Conservation (phyloP, 2,888 invertebrate genomes). For the Rhingia campestris region DNA sequence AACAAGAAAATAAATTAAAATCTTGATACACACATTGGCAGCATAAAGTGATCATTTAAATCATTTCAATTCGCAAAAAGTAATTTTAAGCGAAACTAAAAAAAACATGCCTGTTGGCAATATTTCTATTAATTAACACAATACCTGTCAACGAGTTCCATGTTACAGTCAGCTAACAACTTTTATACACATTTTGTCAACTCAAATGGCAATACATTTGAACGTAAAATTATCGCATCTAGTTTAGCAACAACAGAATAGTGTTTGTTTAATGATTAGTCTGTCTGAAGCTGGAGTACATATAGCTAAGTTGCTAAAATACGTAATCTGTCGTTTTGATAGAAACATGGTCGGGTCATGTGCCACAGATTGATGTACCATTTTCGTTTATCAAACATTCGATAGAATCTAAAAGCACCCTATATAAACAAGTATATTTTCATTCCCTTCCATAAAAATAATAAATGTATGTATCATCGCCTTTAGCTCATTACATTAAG, state of each 20-base stretch:
- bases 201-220: constrained; percentile 34
- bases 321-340: constrained; percentile 4
- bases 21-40: too few relatives aligned
- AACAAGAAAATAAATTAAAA: too few relatives aligned
- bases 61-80: too few relatives aligned
- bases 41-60: too few relatives aligned
- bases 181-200: not conserved
- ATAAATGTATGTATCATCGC: too few relatives aligned
- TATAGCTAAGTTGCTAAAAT: not conserved
- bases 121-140: constrained; percentile 20
- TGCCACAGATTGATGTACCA: not conserved
- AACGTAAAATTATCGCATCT: constrained; percentile 48
- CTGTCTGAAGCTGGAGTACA: not conserved
- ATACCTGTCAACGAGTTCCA: constrained; percentile 15
- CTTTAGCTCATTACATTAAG: too few relatives aligned
- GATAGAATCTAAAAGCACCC: too few relatives aligned
- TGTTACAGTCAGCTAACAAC: not conserved
- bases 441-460: too few relatives aligned
- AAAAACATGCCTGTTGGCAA: too few relatives aligned
- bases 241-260: constrained; percentile 15
- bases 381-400: too few relatives aligned
- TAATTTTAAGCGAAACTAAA: too few relatives aligned
- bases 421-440: too few relatives aligned
- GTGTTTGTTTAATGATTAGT: constrained; percentile 38
- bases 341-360: constrained; percentile 33